Percentiles rank a stretch among this genome's conserved stretches.
Conservation (phyloP, 2,888 invertebrate genomes). For the Acrocyrtus sp. region DNA sequence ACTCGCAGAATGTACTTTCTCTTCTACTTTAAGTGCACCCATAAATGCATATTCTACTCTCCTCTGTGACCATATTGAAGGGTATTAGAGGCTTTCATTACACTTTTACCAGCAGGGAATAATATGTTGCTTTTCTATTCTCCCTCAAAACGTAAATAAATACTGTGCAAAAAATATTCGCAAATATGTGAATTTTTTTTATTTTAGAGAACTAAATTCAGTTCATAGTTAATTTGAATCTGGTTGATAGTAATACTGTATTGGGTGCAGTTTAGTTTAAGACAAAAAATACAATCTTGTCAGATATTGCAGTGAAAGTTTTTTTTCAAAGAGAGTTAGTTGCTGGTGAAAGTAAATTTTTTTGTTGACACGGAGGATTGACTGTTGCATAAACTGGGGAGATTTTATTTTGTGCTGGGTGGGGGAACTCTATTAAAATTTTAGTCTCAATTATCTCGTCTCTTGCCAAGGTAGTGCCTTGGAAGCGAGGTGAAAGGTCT, state of each 20-base stretch:
- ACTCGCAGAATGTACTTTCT: conserved; percentile 10
- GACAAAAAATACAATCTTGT: too few species aligned
- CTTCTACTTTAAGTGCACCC: background rate
- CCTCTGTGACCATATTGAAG: conserved; percentile 55
- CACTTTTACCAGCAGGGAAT: conserved; percentile 38
- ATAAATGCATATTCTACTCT: conserved; percentile 10
- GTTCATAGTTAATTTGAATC: too few species aligned
- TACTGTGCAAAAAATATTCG: too few species aligned
- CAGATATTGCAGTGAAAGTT: too few species aligned
- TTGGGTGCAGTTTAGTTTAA: too few species aligned
- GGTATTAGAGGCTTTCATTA: conserved; percentile 47
- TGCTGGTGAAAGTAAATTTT: too few species aligned
- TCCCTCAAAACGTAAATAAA: too few species aligned
- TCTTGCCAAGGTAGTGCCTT: conserved; percentile 62
- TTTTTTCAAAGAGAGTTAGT: background rate
- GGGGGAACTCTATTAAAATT: conserved; percentile 46
- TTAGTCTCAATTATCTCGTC: conserved; percentile 63
- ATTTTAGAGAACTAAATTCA: too few species aligned
- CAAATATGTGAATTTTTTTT: too few species aligned
- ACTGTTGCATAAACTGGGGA: background rate
- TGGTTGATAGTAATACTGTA: too few species aligned
- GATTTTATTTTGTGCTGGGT: conserved; percentile 7
- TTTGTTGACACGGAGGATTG: too few species aligned
- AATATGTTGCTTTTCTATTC: conserved; percentile 28
- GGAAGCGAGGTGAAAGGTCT: conserved; percentile 60